These are phyloP conservation scores for Brachyptera putata DNA, from an alignment of 2,888 invertebrate genomes.

Conservation along the genomic window DNA sequence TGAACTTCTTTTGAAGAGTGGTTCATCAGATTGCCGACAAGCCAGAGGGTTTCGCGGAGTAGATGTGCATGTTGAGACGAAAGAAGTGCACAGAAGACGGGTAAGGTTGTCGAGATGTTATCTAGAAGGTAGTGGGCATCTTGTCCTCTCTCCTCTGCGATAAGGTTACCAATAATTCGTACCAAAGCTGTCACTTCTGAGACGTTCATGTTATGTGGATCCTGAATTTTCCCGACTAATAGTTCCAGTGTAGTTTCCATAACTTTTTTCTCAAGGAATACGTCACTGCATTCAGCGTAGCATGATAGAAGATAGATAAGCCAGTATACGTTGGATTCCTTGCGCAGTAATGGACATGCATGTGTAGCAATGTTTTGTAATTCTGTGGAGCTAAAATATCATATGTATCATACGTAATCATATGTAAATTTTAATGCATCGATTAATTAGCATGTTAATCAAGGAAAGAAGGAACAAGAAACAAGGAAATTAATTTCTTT, in stretches of 20 bases:
- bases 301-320: slow-evolving; percentile 26
- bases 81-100: slow-evolving; percentile 14
- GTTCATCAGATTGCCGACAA: slow-evolving; percentile 43
- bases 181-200: slow-evolving; percentile 38
- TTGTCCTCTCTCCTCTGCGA: slow-evolving; percentile 37
- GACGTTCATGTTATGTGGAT: not conserved
- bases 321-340: slow-evolving; percentile 15
- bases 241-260: slow-evolving; percentile 8
- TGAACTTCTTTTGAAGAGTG: slow-evolving; percentile 35
- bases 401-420: too few relatives aligned
- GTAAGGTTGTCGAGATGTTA: not conserved
- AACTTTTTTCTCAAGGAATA: slow-evolving; percentile 18
- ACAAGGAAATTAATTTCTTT: too few relatives aligned
- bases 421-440: not conserved
- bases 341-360: slow-evolving; percentile 16
- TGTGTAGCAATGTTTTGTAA: not conserved
- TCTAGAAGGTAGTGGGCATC: slow-evolving; percentile 32
- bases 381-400: slow-evolving; percentile 20
- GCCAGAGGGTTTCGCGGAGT: slow-evolving; percentile 42
- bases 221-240: too few relatives aligned
- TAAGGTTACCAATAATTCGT: slow-evolving; percentile 40
- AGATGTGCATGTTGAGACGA: slow-evolving; percentile 37
- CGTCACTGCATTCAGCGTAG: slow-evolving; percentile 11
- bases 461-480: too few relatives aligned
- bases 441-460: too few relatives aligned